Evolutionary conservation across 2,113 vertebrate genomes (phyloP), one percentile per base, ranked within the genome.

Genomic region (Rhea pennata): DNA sequence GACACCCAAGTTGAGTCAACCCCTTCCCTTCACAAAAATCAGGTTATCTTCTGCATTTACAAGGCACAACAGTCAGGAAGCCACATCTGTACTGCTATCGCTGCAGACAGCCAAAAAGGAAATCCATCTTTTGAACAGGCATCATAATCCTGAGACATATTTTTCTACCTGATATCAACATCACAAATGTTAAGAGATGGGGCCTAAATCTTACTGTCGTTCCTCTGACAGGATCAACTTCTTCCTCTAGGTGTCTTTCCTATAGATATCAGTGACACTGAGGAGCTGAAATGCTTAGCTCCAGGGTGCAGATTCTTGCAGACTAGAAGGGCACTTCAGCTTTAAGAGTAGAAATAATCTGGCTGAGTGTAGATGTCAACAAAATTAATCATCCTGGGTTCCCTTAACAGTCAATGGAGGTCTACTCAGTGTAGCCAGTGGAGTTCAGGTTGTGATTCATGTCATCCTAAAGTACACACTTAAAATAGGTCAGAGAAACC

Each of bases 401-500:
- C 70, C 33, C 51, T 24, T 95, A 89, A 87, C 84, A 93, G 91
- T 70, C 84, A 76, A 58, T 91, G 50, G 74, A 82, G 81, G 76
- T 66, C 77, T 89, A 79, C 48, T 82, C 81, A 72, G 12, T 21
- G 79, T 44, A 69, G 87, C 69, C 62, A 79, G 64, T 71, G 50
- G 29, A 87, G 81, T 79, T 82, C 84, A 91, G 74, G 87, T 90
- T 94, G 84, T 92, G 95, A 96, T 87, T 96, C 77, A 87, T 89
- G 62, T 79, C 48, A 73, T 89, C 62, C 78, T 89, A 76, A 96
- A 94, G 89, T 61, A 95, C 71, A 85, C 44, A 87, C 87, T 96
- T 91, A 85, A 94, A 97, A 92, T 46, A 94, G 84, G 84, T 89
- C 91, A 95, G 89, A 92, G 53, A 94, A 93, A 89, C 20, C 10